Conservation (phyloP, 2,888 invertebrate species). For the Eueremaeus valkanovi region DNA sequence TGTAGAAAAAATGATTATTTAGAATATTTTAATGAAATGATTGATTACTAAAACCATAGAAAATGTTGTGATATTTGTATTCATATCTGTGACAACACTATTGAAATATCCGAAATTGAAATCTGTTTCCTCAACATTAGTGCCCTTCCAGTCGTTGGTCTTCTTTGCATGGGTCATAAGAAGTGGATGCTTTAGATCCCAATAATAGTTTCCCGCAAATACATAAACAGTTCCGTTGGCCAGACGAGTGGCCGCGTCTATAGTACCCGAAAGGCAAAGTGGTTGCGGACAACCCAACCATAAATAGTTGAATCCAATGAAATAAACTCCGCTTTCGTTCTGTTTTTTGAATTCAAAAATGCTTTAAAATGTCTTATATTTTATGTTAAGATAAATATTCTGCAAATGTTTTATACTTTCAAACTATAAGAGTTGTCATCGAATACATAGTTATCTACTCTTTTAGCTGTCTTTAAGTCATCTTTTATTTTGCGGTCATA, state of each 20-base stretch:
- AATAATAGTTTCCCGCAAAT: not conserved
- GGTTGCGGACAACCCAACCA: slow-evolving; percentile 13
- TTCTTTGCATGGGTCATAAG: not conserved
- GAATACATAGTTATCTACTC: not conserved
- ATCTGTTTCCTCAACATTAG: not conserved
- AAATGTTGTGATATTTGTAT: not conserved
- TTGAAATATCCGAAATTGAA: not conserved
- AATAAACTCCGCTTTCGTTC: not conserved
- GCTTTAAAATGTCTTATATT: not conserved
- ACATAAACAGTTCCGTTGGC: not conserved
- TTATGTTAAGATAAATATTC: too few species aligned
- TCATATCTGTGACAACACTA: not conserved
- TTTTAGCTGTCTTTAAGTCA: not conserved
- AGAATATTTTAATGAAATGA: not conserved
- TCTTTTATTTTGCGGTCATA: not conserved
- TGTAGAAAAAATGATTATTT: not conserved
- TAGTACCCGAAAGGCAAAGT: not conserved
- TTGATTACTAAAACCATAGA: not conserved
- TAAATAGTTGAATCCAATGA: slow-evolving; percentile 8
- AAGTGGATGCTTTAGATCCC: not conserved
- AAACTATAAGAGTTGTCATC: not conserved
- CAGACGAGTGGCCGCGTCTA: not conserved
- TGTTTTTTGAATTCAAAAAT: not conserved
- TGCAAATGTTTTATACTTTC: not conserved
- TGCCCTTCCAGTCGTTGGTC: not conserved